Percentiles rank a stretch among this genome's conserved stretches.
These are phyloP conservation scores for Adoxophyes honmai DNA, from an alignment of 1,140 invertebrate species.

Conservation along the genomic window DNA sequence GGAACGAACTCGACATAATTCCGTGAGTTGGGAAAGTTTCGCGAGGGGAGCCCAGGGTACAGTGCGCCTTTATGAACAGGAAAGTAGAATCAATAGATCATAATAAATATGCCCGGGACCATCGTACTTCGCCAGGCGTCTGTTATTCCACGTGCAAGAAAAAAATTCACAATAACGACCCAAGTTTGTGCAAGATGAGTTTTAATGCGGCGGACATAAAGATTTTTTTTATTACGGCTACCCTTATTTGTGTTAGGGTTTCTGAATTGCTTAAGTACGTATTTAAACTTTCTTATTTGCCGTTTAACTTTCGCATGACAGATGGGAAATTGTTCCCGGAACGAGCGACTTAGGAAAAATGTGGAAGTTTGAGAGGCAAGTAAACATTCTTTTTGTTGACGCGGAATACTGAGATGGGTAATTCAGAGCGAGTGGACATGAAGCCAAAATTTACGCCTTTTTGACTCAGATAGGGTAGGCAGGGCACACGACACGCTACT, in stretches of 20 bases:
- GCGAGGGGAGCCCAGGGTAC: neutral
- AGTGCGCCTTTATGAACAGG: constrained; percentile 1
- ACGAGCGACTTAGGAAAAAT: too few species aligned
- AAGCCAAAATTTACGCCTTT: too few species aligned
- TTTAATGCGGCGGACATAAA: neutral
- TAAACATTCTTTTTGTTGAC: too few species aligned
- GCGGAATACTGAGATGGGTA: too few species aligned
- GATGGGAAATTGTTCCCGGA: neutral
- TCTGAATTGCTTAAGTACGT: neutral
- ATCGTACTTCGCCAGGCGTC: neutral
- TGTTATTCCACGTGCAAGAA: constrained; percentile 3
- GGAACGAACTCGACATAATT: constrained; percentile 12
- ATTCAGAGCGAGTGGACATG: too few species aligned
- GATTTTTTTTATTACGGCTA: neutral
- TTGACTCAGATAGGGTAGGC: too few species aligned
- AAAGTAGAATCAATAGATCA: constrained; percentile 10
- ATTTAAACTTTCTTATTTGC: constrained; percentile 1
- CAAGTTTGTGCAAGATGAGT: neutral
- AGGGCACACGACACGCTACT: too few species aligned
- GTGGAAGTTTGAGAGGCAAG: too few species aligned
- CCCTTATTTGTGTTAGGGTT: neutral
- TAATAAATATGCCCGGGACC: constrained; percentile 8
- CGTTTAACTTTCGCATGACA: neutral
- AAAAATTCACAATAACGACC: constrained; percentile 8
- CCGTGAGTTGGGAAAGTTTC: constrained; percentile 10